Percentiles rank a stretch among this genome's conserved stretches.
phyloP scores from a whole-genome alignment of 2,797 vertebrate species.

The Brachymystax lenok region DNA sequence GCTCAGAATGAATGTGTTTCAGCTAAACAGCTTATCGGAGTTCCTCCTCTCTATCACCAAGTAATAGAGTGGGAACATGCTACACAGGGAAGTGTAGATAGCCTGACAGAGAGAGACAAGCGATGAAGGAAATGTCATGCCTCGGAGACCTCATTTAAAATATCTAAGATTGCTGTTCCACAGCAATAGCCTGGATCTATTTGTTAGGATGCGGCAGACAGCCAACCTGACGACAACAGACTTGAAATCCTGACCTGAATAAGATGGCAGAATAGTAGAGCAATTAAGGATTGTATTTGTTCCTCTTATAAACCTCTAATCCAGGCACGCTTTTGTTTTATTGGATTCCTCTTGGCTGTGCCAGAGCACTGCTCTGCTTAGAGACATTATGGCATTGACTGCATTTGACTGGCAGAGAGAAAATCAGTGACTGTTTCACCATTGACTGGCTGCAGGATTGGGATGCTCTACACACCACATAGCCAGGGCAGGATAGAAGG shows the following conservation, averaged over 20 bases:
- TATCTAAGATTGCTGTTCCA: neutral
- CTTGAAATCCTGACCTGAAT: slow-evolving; percentile 5
- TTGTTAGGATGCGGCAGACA: neutral
- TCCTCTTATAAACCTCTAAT: slow-evolving; percentile 16
- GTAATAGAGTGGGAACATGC: neutral
- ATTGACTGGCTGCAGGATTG: neutral
- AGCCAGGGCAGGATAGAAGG: neutral
- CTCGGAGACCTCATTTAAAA: neutral
- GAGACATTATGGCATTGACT: slow-evolving; percentile 9
- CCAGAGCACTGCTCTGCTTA: neutral
- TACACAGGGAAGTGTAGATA: neutral
- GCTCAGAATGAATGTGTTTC: neutral
- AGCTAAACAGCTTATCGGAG: neutral
- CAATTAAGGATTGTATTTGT: slow-evolving; percentile 21
- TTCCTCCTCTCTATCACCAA: neutral
- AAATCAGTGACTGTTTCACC: neutral
- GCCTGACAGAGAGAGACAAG: neutral
- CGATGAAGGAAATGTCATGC: neutral
- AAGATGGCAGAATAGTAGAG: slow-evolving; percentile 6
- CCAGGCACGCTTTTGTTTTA: neutral
- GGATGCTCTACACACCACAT: neutral
- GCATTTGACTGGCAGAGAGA: neutral
- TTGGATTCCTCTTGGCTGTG: slow-evolving; percentile 7
- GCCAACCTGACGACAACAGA: neutral
- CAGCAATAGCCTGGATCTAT: neutral